Evolutionary conservation across 2,888 invertebrate species (phyloP).

Genomic region (Zootermopsis nevadensis): DNA sequence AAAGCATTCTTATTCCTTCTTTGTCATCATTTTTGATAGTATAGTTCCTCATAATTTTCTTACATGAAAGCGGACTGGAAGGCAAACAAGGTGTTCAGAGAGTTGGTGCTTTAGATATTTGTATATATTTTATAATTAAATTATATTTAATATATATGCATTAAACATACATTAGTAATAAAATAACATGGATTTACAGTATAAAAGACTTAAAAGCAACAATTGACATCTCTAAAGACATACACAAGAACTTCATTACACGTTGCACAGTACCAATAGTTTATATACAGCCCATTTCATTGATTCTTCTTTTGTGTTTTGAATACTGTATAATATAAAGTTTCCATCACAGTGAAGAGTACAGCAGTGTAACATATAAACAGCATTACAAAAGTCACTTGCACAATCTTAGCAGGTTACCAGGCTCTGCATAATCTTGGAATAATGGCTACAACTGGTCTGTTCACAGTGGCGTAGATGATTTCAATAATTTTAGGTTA

Average conservation of each 20-base stretch:
- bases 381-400: neutral
- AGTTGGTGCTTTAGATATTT: neutral
- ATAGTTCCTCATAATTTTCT: no score
- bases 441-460: no score
- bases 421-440: neutral
- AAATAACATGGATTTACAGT: conserved; percentile 40
- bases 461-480: no score
- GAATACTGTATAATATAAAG: neutral
- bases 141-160: conserved; percentile 28
- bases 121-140: conserved; percentile 25
- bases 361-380: neutral
- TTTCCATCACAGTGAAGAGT: conserved; percentile 9
- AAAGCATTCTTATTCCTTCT: no score
- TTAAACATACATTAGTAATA: conserved; percentile 40
- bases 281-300: neutral
- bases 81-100: neutral
- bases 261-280: neutral
- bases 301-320: neutral
- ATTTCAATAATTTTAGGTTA: no score
- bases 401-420: neutral
- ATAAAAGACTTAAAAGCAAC: conserved; percentile 35
- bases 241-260: neutral
- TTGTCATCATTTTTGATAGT: no score
- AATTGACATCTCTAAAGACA: conserved; percentile 3
- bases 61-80: neutral